A percentile compares a stretch with the other conserved stretches of the same genome.
Evolutionary conservation across 2,888 invertebrate species (phyloP).

Genomic region (Drosophila atroscutellata): DNA sequence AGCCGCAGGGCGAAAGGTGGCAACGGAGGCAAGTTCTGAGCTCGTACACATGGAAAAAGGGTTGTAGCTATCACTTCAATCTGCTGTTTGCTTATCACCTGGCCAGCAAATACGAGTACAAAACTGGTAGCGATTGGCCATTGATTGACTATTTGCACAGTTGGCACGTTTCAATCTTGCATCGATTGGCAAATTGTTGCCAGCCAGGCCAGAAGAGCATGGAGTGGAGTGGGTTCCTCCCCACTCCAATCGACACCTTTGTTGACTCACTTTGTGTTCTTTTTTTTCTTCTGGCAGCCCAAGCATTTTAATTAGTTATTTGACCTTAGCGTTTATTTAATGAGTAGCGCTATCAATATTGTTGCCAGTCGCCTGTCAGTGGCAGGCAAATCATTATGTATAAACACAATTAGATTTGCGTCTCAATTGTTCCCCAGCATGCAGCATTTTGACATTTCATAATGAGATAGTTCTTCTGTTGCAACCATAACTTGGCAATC

Average conservation of each 20-base stretch:
- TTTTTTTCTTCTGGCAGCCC: background rate
- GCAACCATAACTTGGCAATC: conserved; percentile 20
- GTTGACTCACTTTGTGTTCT: background rate
- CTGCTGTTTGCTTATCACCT: conserved; percentile 76
- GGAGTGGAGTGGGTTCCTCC: background rate
- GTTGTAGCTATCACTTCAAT: conserved; percentile 44
- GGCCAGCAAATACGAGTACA: conserved; percentile 25
- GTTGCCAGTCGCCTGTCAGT: conserved; percentile 31
- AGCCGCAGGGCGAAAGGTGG: conserved; percentile 40
- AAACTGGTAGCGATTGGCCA: conserved; percentile 32
- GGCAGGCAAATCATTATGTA: conserved; percentile 19
- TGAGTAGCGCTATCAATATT: conserved; percentile 28
- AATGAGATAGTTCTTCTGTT: conserved; percentile 16
- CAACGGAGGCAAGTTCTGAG: background rate
- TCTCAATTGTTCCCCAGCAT: conserved; percentile 16
- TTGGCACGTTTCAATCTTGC: conserved; percentile 58
- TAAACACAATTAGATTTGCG: conserved; percentile 22
- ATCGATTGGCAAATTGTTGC: conserved; percentile 59
- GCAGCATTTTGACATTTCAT: conserved; percentile 28
- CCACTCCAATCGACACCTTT: background rate
- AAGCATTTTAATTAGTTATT: conserved; percentile 37
- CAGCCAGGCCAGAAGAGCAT: background rate
- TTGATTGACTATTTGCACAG: conserved; percentile 69
- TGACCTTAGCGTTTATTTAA: conserved; percentile 18
- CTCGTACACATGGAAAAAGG: conserved; percentile 37